These are phyloP conservation scores for Kuschelorhynchus macadamiae DNA, from an alignment of 2,888 invertebrate genomes.

Conservation along the genomic window DNA sequence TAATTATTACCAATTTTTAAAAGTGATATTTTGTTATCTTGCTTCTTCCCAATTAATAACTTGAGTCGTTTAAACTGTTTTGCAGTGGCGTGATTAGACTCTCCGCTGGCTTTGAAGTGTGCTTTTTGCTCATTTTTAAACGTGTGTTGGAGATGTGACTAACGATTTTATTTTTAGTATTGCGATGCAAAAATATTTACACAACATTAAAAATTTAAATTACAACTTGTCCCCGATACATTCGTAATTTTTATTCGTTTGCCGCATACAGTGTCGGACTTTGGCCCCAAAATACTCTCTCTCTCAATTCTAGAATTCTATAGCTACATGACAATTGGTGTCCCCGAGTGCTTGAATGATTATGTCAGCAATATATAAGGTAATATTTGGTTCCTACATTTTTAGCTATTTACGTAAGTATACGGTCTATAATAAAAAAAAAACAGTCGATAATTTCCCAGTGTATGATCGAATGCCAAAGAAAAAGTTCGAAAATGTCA, in stretches of 20 bases:
- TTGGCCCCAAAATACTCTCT: neutral
- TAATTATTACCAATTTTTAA: too few species aligned
- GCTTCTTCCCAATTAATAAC: constrained; percentile 18
- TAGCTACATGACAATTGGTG: too few species aligned
- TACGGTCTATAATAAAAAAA: too few species aligned
- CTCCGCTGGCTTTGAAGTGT: constrained; percentile 26
- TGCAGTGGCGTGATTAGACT: constrained; percentile 17
- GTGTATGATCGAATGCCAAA: too few species aligned
- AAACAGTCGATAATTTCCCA: too few species aligned
- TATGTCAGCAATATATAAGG: too few species aligned
- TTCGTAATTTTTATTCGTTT: constrained; percentile 21
- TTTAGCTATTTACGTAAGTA: too few species aligned
- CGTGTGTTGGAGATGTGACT: constrained; percentile 21
- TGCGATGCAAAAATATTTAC: constrained; percentile 35
- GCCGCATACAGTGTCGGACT: neutral
- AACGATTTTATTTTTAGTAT: constrained; percentile 40
- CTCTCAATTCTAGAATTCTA: too few species aligned
- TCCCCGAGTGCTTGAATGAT: too few species aligned
- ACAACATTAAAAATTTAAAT: constrained; percentile 34
- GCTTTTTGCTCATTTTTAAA: constrained; percentile 19
- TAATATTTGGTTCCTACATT: too few species aligned
- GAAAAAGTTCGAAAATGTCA: too few species aligned
- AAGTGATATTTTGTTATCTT: too few species aligned
- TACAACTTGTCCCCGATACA: constrained; percentile 31
- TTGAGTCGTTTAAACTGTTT: constrained; percentile 11